A percentile compares a stretch with the other conserved stretches of the same genome.
Conservation (phyloP, 2,888 invertebrate genomes). For the Spilosoma lubricipeda region DNA sequence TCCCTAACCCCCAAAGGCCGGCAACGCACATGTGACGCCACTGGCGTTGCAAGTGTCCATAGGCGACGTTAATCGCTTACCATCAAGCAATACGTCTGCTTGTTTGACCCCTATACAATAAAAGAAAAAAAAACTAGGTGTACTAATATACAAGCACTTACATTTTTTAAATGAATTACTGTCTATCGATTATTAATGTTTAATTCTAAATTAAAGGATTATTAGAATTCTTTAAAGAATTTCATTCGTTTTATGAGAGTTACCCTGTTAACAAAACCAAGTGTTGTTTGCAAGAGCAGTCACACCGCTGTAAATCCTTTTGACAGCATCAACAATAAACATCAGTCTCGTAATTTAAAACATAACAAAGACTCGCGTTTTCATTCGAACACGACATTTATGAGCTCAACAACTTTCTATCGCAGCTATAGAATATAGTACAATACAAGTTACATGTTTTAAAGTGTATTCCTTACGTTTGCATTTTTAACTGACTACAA, state of each 20-base stretch:
- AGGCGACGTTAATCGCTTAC: too few species aligned
- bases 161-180: too few species aligned
- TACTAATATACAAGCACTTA: not conserved
- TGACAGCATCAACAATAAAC: conserved; percentile 13
- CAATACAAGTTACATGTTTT: too few species aligned
- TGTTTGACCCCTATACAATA: too few species aligned
- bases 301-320: conserved; percentile 13
- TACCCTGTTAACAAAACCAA: not conserved
- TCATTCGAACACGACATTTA: conserved; percentile 15
- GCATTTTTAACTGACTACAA: not conserved
- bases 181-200: not conserved
- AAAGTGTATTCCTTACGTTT: not conserved
- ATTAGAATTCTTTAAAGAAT: not conserved
- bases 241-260: not conserved
- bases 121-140: too few species aligned
- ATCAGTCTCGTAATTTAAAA: conserved; percentile 13
- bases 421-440: conserved; percentile 1
- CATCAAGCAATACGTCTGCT: too few species aligned
- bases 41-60: too few species aligned
- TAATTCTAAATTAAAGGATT: not conserved
- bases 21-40: too few species aligned
- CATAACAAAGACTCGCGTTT: conserved; percentile 14
- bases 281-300: conserved; percentile 2
- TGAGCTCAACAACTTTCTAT: conserved; percentile 33
- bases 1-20: too few species aligned